A percentile compares a stretch with the other conserved stretches of the same genome.
Conservation (phyloP, 2,888 invertebrate species). For the Metopia argyrocephala region DNA sequence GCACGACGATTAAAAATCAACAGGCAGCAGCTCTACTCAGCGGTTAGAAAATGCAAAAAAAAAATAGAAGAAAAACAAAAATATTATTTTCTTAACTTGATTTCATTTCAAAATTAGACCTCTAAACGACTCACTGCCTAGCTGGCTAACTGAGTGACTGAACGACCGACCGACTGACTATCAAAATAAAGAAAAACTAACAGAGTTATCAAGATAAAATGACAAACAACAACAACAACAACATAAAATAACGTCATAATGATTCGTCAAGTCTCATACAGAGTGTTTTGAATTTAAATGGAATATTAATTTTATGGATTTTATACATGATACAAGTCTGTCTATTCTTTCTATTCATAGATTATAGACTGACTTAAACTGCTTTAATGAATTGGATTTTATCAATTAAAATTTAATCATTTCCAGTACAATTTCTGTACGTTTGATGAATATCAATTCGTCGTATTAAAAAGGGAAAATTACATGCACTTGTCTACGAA, state of each 20-base stretch:
- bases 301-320: conserved; percentile 58
- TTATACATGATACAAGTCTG: conserved; percentile 37
- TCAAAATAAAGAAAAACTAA: conserved; percentile 48
- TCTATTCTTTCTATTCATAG: conserved; percentile 5
- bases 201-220: conserved; percentile 60
- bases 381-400: conserved; percentile 26
- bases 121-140: background rate
- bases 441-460: conserved; percentile 44
- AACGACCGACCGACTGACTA: background rate
- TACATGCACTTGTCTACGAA: background rate
- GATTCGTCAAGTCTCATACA: conserved; percentile 32
- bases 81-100: conserved; percentile 35
- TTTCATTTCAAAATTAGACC: conserved; percentile 54
- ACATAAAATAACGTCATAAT: conserved; percentile 51
- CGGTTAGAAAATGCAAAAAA: conserved; percentile 5
- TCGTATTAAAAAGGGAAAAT: background rate
- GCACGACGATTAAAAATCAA: conserved; percentile 23
- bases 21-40: conserved; percentile 36
- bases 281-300: conserved; percentile 45
- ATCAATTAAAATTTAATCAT: conserved; percentile 43
- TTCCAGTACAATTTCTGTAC: conserved; percentile 22
- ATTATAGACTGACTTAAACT: background rate
- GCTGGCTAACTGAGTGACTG: background rate
- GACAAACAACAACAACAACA: conserved; percentile 22
- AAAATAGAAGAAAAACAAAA: background rate